phyloP scores from a whole-genome alignment of 2,888 invertebrate genomes.

The Anthophora plumipes region DNA sequence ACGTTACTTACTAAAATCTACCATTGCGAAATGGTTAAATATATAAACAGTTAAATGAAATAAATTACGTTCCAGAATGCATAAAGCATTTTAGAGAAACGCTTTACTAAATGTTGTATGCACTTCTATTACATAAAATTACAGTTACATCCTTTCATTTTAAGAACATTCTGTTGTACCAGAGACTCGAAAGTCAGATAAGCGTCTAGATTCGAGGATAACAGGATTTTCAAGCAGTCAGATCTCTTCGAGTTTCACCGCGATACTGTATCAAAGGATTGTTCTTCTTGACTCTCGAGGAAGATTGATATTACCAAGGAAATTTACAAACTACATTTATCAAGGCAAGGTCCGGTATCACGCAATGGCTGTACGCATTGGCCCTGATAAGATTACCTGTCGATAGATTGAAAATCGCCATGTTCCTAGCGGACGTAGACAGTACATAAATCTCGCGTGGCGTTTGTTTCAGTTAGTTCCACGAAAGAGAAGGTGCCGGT shows the following conservation, averaged over 20 bases:
- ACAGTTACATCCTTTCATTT: too few relatives aligned
- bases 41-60: too few relatives aligned
- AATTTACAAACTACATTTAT: constrained; percentile 36
- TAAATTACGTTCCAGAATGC: too few relatives aligned
- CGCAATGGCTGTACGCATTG: constrained; percentile 32
- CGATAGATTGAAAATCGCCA: constrained; percentile 51
- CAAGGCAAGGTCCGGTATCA: constrained; percentile 28
- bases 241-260: constrained; percentile 1
- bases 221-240: constrained; percentile 32
- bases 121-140: too few relatives aligned
- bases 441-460: constrained; percentile 36
- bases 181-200: not conserved
- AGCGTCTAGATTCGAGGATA: constrained; percentile 11
- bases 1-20: too few relatives aligned
- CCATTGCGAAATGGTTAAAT: too few relatives aligned
- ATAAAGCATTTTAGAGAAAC: too few relatives aligned
- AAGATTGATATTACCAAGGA: constrained; percentile 45
- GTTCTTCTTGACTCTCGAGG: constrained; percentile 4
- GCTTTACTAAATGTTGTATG: too few relatives aligned
- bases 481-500: constrained; percentile 26
- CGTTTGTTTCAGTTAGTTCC: constrained; percentile 45
- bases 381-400: constrained; percentile 46
- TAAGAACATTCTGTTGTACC: too few relatives aligned
- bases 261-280: constrained; percentile 22
- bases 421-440: constrained; percentile 15